phyloP scores from a whole-genome alignment of 2,113 vertebrate genomes.

The Sturnira hondurensis region DNA sequence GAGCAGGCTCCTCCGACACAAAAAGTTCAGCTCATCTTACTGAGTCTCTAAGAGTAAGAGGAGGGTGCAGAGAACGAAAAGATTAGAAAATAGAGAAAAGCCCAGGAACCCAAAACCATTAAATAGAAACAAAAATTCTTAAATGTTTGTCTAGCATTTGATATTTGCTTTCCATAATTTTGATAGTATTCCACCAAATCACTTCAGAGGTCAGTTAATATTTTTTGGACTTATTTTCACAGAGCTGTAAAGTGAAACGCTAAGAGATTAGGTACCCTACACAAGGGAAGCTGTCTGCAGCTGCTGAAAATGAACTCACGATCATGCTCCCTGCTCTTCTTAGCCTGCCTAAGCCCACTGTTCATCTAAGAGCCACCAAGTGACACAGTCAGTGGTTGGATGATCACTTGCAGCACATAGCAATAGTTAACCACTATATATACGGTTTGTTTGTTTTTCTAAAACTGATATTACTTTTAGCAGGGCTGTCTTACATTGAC shows the following conservation, averaged over 20 bases:
- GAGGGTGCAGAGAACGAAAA: background rate
- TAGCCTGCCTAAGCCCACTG: background rate
- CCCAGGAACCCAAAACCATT: slow-evolving; percentile 2
- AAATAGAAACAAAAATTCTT: slow-evolving; percentile 17
- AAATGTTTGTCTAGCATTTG: background rate
- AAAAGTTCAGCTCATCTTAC: background rate
- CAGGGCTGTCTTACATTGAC: background rate
- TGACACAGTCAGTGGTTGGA: background rate
- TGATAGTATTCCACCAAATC: slow-evolving; percentile 1
- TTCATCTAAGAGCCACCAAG: background rate
- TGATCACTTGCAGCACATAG: background rate
- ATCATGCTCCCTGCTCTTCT: background rate
- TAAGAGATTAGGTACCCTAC: slow-evolving; percentile 25
- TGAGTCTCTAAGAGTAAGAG: background rate
- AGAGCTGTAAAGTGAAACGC: slow-evolving; percentile 18
- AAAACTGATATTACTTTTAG: background rate
- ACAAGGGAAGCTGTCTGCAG: slow-evolving; percentile 21
- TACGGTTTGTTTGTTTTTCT: background rate
- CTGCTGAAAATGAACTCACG: background rate
- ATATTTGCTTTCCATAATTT: slow-evolving; percentile 45
- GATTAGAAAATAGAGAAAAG: background rate
- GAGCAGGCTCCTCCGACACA: background rate
- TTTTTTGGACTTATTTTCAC: slow-evolving; percentile 13
- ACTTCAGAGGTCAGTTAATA: background rate
- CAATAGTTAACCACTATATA: background rate